Percentiles rank a stretch among this genome's conserved stretches.
These are phyloP conservation scores for Platypus cylindrus DNA, from an alignment of 2,888 invertebrate species.

Conservation along the genomic window DNA sequence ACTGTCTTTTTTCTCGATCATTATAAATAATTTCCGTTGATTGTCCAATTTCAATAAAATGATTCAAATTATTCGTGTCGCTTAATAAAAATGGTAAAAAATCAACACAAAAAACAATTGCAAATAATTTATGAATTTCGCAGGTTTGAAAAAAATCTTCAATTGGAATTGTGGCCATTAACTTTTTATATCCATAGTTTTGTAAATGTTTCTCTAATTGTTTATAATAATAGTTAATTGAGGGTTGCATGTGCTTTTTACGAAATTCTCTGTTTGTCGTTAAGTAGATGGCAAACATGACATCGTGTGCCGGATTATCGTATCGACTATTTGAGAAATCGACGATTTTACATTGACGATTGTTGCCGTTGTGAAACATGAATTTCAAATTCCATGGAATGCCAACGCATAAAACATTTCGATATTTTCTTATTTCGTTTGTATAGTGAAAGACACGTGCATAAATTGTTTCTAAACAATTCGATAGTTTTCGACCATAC, in stretches of 20 bases:
- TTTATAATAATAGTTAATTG: conserved; percentile 28
- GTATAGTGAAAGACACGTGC: conserved; percentile 22
- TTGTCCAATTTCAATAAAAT: conserved; percentile 21
- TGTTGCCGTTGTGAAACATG: conserved; percentile 25
- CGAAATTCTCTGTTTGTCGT: conserved; percentile 26
- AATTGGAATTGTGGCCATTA: conserved; percentile 23
- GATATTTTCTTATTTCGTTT: conserved; percentile 25
- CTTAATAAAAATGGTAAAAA: conserved; percentile 26
- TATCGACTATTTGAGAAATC: conserved; percentile 37
- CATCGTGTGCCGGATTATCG: conserved; percentile 53
- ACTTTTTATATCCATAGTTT: conserved; percentile 17
- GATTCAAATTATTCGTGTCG: conserved; percentile 15
- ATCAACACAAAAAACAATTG: conserved; percentile 23
- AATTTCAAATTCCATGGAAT: conserved; percentile 53
- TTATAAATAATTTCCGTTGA: no score
- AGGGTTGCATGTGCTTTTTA: conserved; percentile 16
- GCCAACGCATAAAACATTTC: conserved; percentile 46
- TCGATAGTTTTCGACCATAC: conserved; percentile 22
- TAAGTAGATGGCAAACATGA: conserved; percentile 33
- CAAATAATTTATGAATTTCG: conserved; percentile 27
- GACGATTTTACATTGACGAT: conserved; percentile 27
- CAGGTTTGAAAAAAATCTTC: conserved; percentile 27
- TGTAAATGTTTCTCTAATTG: conserved; percentile 23
- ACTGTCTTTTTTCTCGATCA: conserved; percentile 26
- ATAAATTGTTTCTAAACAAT: conserved; percentile 17